A percentile compares a stretch with the other conserved stretches of the same genome.
Evolutionary conservation across 2,888 invertebrate genomes (phyloP).

Genomic region (Calliphora vomitoria): DNA sequence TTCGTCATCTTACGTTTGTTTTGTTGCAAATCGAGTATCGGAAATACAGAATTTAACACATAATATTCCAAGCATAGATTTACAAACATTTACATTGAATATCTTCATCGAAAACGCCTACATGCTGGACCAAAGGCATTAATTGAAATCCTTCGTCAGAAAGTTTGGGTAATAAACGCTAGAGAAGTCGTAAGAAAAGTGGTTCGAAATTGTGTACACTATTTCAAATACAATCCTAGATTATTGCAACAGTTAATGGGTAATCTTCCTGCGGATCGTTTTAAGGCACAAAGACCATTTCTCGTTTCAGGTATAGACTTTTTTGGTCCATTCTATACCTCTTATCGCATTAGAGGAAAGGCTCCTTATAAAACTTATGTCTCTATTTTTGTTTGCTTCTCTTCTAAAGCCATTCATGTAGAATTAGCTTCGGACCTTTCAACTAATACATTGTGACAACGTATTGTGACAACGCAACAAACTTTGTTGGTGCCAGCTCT

Average conservation of each 20-base stretch:
- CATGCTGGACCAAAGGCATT: constrained; percentile 46
- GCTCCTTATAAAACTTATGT: constrained; percentile 39
- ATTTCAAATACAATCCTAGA: constrained; percentile 49
- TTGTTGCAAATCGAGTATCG: constrained; percentile 26
- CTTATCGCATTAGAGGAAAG: constrained; percentile 56
- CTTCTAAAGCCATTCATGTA: constrained; percentile 70
- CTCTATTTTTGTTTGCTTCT: constrained; percentile 65
- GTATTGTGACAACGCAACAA: constrained; percentile 43
- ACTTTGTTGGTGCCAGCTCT: constrained; percentile 43
- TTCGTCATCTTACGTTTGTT: neutral
- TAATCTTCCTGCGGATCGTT: constrained; percentile 49
- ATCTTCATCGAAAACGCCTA: constrained; percentile 52
- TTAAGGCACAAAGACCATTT: constrained; percentile 67
- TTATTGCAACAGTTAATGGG: constrained; percentile 53
- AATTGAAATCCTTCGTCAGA: neutral
- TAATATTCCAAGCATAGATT: no score
- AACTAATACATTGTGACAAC: constrained; percentile 63
- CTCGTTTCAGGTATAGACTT: constrained; percentile 70
- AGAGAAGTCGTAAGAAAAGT: constrained; percentile 36
- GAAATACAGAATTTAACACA: constrained; percentile 26
- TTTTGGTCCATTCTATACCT: constrained; percentile 60
- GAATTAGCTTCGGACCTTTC: constrained; percentile 72
- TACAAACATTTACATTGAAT: constrained; percentile 25
- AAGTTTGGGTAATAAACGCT: constrained; percentile 57
- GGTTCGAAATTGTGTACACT: constrained; percentile 1